These are phyloP conservation scores for Gymnothorax reevesii DNA, from an alignment of 2,797 vertebrate genomes.

Conservation along the genomic window DNA sequence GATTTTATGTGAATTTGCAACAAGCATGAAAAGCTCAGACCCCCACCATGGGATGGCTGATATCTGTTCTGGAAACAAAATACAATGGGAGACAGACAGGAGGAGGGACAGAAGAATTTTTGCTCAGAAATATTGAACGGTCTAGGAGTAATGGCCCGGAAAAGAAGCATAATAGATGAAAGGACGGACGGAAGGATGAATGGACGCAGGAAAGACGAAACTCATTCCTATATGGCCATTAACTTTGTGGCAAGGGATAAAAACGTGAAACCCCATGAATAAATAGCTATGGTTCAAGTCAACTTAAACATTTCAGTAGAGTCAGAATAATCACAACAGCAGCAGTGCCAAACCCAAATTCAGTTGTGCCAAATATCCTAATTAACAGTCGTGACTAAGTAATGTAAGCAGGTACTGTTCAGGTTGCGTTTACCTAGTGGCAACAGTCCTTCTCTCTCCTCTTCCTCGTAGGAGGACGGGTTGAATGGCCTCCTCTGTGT, in stretches of 20 bases:
- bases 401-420: not conserved
- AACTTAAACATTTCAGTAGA: not conserved
- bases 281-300: not conserved
- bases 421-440: not conserved
- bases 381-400: not conserved
- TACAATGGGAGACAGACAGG: too few relatives aligned
- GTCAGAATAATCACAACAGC: not conserved
- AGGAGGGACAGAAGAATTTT: too few relatives aligned
- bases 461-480: not conserved
- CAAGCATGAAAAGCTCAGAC: too few relatives aligned
- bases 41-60: too few relatives aligned
- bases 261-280: not conserved
- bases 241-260: not conserved
- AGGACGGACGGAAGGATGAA: too few relatives aligned
- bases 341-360: not conserved
- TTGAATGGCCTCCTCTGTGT: not conserved
- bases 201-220: too few relatives aligned
- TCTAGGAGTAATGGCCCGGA: too few relatives aligned
- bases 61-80: too few relatives aligned
- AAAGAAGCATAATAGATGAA: too few relatives aligned
- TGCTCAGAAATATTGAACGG: too few relatives aligned
- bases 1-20: too few relatives aligned
- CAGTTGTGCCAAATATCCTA: not conserved
- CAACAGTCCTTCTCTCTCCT: not conserved
- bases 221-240: too few relatives aligned